A percentile compares a stretch with the other conserved stretches of the same genome.
Evolutionary conservation across 2,888 invertebrate species (phyloP).

Genomic region (Sarcophaga rosellei): DNA sequence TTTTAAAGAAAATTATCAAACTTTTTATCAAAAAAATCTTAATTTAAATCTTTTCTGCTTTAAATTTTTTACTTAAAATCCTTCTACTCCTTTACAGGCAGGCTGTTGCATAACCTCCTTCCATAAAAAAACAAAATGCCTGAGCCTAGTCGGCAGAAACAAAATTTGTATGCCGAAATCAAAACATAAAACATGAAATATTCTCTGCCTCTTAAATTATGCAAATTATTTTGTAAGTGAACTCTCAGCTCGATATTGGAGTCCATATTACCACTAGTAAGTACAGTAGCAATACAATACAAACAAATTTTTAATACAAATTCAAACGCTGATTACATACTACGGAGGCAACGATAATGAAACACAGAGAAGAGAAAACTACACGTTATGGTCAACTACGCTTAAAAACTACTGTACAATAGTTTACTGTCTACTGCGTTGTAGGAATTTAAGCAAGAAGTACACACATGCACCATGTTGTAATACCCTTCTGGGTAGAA

Average conservation of each 20-base stretch:
- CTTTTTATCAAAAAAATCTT: too few species aligned
- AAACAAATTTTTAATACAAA: neutral
- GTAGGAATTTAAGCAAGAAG: too few species aligned
- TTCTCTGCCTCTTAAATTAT: conserved; percentile 74
- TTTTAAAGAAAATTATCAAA: too few species aligned
- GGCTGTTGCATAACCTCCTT: neutral
- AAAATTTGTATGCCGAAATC: conserved; percentile 69
- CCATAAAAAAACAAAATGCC: neutral
- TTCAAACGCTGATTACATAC: conserved; percentile 11
- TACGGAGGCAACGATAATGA: neutral
- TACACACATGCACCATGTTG: too few species aligned
- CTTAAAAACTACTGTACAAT: too few species aligned
- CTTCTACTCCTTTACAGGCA: neutral
- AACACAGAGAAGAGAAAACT: neutral
- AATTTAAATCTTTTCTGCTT: too few species aligned
- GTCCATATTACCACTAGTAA: neutral
- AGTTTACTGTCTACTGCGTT: accelerated
- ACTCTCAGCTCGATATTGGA: conserved; percentile 3
- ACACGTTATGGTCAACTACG: too few species aligned
- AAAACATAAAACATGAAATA: conserved; percentile 72
- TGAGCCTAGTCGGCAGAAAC: conserved; percentile 65
- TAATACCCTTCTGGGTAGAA: too few species aligned
- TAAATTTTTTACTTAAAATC: too few species aligned
- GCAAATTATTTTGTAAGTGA: conserved; percentile 72
- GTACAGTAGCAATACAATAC: neutral